Percentiles rank a stretch among this genome's conserved stretches.
These are phyloP conservation scores for Drosophila colorata DNA, from an alignment of 2,888 invertebrate genomes.

Conservation along the genomic window DNA sequence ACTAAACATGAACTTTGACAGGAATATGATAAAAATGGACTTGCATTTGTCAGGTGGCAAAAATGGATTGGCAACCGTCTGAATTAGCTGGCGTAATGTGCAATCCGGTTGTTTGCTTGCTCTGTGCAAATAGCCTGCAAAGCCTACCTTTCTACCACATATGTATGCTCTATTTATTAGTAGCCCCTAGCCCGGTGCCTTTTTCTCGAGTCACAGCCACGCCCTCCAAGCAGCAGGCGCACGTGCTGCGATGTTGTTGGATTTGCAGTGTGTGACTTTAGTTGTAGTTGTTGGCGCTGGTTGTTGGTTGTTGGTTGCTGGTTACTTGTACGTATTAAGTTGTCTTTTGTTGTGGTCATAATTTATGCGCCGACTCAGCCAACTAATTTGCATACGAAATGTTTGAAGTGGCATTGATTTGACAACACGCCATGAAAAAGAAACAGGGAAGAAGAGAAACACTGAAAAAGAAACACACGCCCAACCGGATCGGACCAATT, in stretches of 20 bases:
- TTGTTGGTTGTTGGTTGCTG: conserved; percentile 18
- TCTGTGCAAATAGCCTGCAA: too few species aligned
- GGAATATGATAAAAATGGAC: background rate
- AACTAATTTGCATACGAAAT: conserved; percentile 72
- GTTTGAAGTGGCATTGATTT: conserved; percentile 77
- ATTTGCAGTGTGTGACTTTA: conserved; percentile 1
- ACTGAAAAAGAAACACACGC: conserved; percentile 30
- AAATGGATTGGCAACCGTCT: too few species aligned
- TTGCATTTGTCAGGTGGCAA: background rate
- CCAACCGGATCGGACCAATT: conserved; percentile 31
- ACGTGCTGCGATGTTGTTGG: conserved; percentile 20
- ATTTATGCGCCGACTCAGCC: conserved; percentile 62
- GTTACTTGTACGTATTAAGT: conserved; percentile 44
- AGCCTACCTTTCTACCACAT: too few species aligned
- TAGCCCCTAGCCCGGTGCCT: background rate
- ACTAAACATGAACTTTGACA: too few species aligned
- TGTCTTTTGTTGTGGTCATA: conserved; percentile 69
- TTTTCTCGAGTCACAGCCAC: background rate
- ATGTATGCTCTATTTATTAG: background rate
- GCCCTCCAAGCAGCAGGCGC: conserved; percentile 9
- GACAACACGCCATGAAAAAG: conserved; percentile 55
- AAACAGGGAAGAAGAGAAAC: conserved; percentile 14
- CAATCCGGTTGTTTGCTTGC: too few species aligned
- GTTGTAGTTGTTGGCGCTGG: conserved; percentile 23
- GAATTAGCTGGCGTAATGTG: too few species aligned